Base-by-base conservation (phyloP, 37 sponge, comb jelly and placozoan genomes). In the Agelas oroides region DNA sequence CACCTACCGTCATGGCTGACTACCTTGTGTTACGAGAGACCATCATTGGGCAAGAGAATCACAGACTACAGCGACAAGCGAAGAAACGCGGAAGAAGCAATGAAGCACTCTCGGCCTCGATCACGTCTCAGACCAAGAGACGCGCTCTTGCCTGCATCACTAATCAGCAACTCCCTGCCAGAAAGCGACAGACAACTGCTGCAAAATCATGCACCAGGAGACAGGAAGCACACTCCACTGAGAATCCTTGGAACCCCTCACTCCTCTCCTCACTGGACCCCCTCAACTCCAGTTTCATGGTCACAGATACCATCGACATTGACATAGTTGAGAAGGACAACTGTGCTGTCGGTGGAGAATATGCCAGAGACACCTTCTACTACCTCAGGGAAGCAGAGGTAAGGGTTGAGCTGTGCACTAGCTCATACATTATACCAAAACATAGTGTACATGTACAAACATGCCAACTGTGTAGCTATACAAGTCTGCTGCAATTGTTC, bases 311-410 rank as follows among this genome's bases (percentile, higher is more conserved):
- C 19, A 66, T 80, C 0, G 81, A 80, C 40, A 74, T 80, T 66
- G 81, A 80, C 41, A 20, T 79, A 23, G 37, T 80, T 69, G 87
- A 71, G 5, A 75, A 80, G 52, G 20, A 41, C 11, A 24, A 40
- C 59, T 75, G 65, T 39, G 56, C 81, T 24, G 62, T 24, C 36
- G n/a, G 61, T 53, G 58, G 68, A 2, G 86, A 85, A 28, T 94
- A 89, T 53, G 71, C 87, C 37, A 53, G 30, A 24, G 87, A 86
- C 63, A 87, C 81, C 59, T 89, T 94, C 55, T 2, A 35, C 53
- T 89, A 89, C 78, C 89, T 93, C 77, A 65, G 69, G 46, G 78
- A 85, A 21, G 70, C 81, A 23, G 89, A 93, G 82, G 89, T 84
- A 1, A 71, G n/a, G 68, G 37, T 53, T 27, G 46, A 46, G 8